Conservation (phyloP, 2,888 invertebrate genomes). For the Unio delphinus region DNA sequence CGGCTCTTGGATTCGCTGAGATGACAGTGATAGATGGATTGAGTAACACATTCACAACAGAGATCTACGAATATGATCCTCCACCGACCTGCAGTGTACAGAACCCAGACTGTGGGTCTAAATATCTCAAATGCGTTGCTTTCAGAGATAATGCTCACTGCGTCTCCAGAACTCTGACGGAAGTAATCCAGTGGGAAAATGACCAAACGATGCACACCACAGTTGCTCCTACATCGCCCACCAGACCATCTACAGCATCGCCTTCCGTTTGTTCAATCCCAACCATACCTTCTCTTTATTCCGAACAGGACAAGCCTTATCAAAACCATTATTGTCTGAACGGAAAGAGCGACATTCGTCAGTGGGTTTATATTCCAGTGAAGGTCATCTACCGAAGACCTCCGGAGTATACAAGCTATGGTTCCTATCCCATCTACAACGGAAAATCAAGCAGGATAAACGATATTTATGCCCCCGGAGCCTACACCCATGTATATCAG, state of each 20-base stretch:
- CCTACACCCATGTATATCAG: constrained; percentile 33
- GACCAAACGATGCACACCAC: constrained; percentile 9
- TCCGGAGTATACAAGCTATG: constrained; percentile 45
- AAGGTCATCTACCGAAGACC: constrained; percentile 53
- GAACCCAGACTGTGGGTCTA: constrained; percentile 42
- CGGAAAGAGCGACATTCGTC: constrained; percentile 47
- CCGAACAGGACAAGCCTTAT: constrained; percentile 20
- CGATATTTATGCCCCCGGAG: constrained; percentile 54
- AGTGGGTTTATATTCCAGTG: constrained; percentile 59
- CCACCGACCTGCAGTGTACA: constrained; percentile 43
- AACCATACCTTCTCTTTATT: too few relatives aligned
- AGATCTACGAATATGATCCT: constrained; percentile 44
- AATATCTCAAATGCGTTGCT: constrained; percentile 40
- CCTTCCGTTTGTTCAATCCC: too few relatives aligned
- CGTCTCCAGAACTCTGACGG: constrained; percentile 28
- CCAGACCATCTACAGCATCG: too few relatives aligned
- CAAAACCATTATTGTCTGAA: constrained; percentile 60
- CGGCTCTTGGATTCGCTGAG: constrained; percentile 45
- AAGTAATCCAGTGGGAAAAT: constrained; percentile 26
- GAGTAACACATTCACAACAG: constrained; percentile 29
- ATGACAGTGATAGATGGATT: constrained; percentile 46
- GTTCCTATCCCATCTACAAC: constrained; percentile 47
- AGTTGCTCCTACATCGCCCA: too few relatives aligned
- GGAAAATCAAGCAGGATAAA: constrained; percentile 32
- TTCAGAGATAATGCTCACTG: constrained; percentile 16